A percentile compares a stretch with the other conserved stretches of the same genome.
phyloP scores from a whole-genome alignment of 2,888 invertebrate genomes.

The Drosophila buzzatii region DNA sequence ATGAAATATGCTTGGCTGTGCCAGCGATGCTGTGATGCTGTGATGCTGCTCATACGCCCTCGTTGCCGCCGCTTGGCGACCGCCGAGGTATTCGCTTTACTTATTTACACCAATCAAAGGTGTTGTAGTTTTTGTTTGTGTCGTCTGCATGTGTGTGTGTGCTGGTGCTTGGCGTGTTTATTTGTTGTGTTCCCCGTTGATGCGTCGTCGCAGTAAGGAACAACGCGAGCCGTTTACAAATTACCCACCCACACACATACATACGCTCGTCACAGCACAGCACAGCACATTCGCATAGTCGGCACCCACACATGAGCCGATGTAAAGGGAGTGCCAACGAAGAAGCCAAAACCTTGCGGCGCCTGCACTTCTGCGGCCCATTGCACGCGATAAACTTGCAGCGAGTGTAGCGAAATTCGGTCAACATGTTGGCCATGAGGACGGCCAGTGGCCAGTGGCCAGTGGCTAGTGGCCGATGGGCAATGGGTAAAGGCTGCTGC shows the following conservation, averaged over 20 bases:
- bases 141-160: slow-evolving; percentile 25
- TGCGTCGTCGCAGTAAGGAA: slow-evolving; percentile 44
- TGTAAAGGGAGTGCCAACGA: slow-evolving; percentile 24
- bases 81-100: slow-evolving; percentile 40
- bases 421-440: slow-evolving; percentile 70
- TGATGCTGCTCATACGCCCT: slow-evolving; percentile 40
- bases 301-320: slow-evolving; percentile 1
- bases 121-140: slow-evolving; percentile 50
- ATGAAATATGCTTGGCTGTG: slow-evolving; percentile 70
- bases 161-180: slow-evolving; percentile 17
- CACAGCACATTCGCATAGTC: slow-evolving; percentile 3
- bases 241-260: slow-evolving; percentile 40
- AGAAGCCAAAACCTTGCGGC: slow-evolving; percentile 32
- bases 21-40: too few relatives aligned
- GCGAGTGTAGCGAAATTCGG: slow-evolving; percentile 70
- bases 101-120: slow-evolving; percentile 73
- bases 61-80: not conserved
- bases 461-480: slow-evolving; percentile 29
- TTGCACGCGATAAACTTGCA: slow-evolving; percentile 77
- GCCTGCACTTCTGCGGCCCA: slow-evolving; percentile 52
- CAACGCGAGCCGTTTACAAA: slow-evolving; percentile 72
- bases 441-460: slow-evolving; percentile 36
- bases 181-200: slow-evolving; percentile 26
- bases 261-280: not conserved
- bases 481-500: slow-evolving; percentile 31